Conservation (phyloP, 1,140 invertebrate genomes). For the Zaprionus inermis region DNA sequence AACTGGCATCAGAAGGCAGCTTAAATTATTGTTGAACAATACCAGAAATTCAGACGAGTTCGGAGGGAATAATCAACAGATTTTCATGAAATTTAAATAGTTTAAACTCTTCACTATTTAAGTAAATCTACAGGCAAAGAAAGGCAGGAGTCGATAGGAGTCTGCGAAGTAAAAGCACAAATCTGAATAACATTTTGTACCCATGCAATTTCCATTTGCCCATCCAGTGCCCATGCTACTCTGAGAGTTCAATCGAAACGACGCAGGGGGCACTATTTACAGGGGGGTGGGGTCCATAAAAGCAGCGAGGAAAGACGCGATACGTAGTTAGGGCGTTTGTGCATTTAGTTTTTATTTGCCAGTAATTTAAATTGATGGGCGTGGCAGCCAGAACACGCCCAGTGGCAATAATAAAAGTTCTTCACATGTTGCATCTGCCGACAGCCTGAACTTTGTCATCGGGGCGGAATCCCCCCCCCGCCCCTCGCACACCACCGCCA, state of each 20-base stretch:
- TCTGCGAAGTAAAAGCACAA: too few species aligned
- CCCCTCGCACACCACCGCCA: too few species aligned
- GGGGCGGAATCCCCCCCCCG: background rate
- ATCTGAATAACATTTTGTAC: too few species aligned
- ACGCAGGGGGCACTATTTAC: too few species aligned
- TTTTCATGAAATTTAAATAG: background rate
- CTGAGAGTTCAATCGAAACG: too few species aligned
- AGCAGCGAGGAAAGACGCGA: conserved; percentile 1
- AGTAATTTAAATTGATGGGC: conserved; percentile 81
- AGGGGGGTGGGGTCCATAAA: too few species aligned
- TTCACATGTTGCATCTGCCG: conserved; percentile 71
- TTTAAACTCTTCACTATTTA: too few species aligned
- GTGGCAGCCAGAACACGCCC: conserved; percentile 57
- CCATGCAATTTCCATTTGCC: too few species aligned
- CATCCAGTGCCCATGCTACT: too few species aligned
- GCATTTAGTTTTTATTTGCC: conserved; percentile 40
- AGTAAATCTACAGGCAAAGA: too few species aligned
- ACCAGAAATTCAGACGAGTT: background rate
- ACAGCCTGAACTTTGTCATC: background rate
- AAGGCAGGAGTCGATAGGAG: too few species aligned
- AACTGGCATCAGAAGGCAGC: conserved; percentile 3
- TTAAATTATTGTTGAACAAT: background rate
- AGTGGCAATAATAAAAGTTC: conserved; percentile 41
- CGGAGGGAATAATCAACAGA: background rate
- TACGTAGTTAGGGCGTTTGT: conserved; percentile 27